Conservation (phyloP, 1,140 invertebrate species). For the Pemphigus obesinymphae region DNA sequence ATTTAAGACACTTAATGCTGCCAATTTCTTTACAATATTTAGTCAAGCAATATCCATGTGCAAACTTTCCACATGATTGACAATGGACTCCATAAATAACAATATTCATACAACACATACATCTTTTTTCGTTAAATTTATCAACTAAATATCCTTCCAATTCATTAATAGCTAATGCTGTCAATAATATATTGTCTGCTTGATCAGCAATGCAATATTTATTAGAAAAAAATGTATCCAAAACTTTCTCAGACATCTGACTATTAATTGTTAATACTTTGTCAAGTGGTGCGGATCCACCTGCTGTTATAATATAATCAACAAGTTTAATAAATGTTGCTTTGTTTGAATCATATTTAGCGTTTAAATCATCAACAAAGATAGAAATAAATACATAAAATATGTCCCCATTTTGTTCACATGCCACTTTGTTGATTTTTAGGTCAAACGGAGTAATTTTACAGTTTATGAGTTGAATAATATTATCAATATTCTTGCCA, state of each 20-base stretch:
- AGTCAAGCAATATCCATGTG: slow-evolving; percentile 23
- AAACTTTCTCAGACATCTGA: not conserved
- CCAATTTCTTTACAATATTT: not conserved
- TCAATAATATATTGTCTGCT: not conserved
- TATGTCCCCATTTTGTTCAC: slow-evolving; percentile 9
- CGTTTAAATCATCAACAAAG: not conserved
- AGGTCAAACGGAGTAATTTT: slow-evolving; percentile 22
- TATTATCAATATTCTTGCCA: not conserved
- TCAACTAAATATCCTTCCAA: not conserved
- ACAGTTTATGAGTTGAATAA: not conserved
- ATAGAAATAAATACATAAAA: not conserved
- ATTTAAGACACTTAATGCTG: slow-evolving; percentile 6
- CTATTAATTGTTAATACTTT: not conserved
- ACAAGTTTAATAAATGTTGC: not conserved
- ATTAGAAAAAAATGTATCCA: not conserved
- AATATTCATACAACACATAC: slow-evolving; percentile 14
- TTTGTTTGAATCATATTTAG: not conserved
- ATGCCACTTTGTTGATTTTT: not conserved
- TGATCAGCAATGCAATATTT: slow-evolving; percentile 1
- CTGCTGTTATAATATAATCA: not conserved
- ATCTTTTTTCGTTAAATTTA: not conserved
- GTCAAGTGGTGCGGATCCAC: not conserved
- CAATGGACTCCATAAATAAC: slow-evolving; percentile 7
- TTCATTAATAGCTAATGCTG: slow-evolving; percentile 5
- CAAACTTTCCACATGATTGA: not conserved